Conservation (phyloP, 1,140 invertebrate genomes). For the Rhizoglyphus robini region DNA sequence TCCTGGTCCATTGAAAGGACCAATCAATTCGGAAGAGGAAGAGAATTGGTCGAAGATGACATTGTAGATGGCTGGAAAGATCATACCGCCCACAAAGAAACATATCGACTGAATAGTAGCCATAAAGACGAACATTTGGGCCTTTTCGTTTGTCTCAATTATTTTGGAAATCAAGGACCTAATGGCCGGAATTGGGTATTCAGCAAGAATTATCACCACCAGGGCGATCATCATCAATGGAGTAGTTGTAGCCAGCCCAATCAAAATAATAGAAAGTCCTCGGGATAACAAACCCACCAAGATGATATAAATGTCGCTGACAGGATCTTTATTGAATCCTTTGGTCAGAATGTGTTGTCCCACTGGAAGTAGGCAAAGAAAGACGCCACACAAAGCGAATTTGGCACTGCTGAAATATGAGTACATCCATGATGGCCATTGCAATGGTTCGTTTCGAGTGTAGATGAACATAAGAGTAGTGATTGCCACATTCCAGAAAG, state of each 20-base stretch:
- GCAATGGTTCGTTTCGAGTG: conserved; percentile 30
- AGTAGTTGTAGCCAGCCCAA: conserved; percentile 31
- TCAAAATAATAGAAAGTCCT: conserved; percentile 30
- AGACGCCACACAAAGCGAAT: conserved; percentile 32
- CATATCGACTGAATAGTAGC: conserved; percentile 33
- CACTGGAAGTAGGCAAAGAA: conserved; percentile 25
- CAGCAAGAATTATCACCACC: conserved; percentile 33
- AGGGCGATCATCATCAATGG: conserved; percentile 5
- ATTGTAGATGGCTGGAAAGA: conserved; percentile 10
- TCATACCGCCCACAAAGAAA: conserved; percentile 7
- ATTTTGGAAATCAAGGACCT: conserved; percentile 37
- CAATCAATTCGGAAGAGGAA: neutral
- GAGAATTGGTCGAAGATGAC: neutral
- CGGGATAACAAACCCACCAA: conserved; percentile 34
- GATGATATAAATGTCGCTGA: conserved; percentile 31
- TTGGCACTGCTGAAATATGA: conserved; percentile 35
- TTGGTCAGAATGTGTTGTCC: conserved; percentile 11
- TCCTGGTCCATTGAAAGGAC: conserved; percentile 7
- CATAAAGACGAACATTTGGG: conserved; percentile 37
- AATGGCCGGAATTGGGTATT: conserved; percentile 36
- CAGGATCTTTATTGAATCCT: neutral
- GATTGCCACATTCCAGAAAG: conserved; percentile 31
- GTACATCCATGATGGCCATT: conserved; percentile 34
- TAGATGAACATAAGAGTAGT: conserved; percentile 33
- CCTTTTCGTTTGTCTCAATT: conserved; percentile 36